Conservation (phyloP, 53 echinoderm and acorn worm species). For the Temnopleurus reevesii region DNA sequence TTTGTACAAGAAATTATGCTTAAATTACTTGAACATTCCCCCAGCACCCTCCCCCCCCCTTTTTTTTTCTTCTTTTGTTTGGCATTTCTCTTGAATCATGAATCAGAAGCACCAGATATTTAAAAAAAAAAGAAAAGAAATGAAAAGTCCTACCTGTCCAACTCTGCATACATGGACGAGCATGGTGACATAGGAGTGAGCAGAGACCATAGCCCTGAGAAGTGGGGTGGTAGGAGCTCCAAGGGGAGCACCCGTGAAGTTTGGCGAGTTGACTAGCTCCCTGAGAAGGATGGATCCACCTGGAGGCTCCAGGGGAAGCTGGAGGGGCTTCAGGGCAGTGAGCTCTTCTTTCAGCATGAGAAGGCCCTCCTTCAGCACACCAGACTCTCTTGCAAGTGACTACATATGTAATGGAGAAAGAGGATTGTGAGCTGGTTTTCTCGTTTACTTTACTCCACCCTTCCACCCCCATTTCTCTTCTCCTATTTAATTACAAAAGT, state of each 20-base stretch:
- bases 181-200: constrained; percentile 98
- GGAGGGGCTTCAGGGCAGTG: constrained; percentile 82
- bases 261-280: constrained; percentile 92
- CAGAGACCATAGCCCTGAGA: constrained; percentile 89
- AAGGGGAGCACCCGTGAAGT: constrained; percentile 82
- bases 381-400: constrained; percentile 90
- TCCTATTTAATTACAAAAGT: too few species aligned
- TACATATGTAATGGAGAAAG: constrained; percentile 31
- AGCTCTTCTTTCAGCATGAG: constrained; percentile 83
- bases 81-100: too few species aligned
- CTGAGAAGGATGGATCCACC: constrained; percentile 89
- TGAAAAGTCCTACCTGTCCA: constrained; percentile 76
- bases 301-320: constrained; percentile 82
- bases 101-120: too few species aligned
- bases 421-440: too few species aligned
- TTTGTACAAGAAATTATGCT: too few species aligned
- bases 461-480: too few species aligned
- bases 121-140: too few species aligned
- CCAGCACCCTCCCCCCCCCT: too few species aligned
- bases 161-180: constrained; percentile 96
- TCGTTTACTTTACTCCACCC: too few species aligned
- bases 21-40: too few species aligned
- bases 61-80: too few species aligned
- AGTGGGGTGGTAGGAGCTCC: constrained; percentile 91
- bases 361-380: constrained; percentile 91